Evolutionary conservation across 2,888 invertebrate genomes (phyloP), one percentile per base, ranked within the genome.

Genomic region (Desoria tigrina): DNA sequence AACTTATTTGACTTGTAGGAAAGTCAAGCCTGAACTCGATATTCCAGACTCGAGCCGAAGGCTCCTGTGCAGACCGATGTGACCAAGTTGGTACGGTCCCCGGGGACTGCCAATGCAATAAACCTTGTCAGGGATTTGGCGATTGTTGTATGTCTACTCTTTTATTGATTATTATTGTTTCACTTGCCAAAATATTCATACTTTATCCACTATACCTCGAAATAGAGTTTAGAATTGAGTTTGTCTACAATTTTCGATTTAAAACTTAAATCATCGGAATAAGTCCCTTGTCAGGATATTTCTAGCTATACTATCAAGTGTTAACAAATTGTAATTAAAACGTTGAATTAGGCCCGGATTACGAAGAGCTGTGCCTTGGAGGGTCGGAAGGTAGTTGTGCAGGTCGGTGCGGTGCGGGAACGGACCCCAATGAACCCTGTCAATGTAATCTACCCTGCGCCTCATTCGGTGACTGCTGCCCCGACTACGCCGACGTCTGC

Each of bases 101-200:
- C 0, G 62, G 37, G 2, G 58, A 58, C 37, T 73, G 73, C 28
- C 70, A 73, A 42, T 73, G 73, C 39, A 73, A 73, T 59, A 57
- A 45, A 3, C 63, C 64, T n/a, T 66, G 69, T 50, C n/a, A 45
- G 7, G 45, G 60, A 3, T 70, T 42, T 54, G 57, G 62, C 6
- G 73, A 73, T 27, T 73, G 73, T 57, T 73, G 72, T 62, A 49
- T 68, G 66, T 62, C 28, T 21, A n/a, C n/a, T n/a, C n/a, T n/a
- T n/a, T n/a, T 53, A 26, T 26, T 7, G 11, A 39, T 39, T 39
- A 49, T 23, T 53, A 6, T 26, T 53, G 14, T 53, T n/a, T n/a
- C n/a, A n/a, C n/a, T n/a, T n/a, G n/a, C n/a, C n/a, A n/a, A n/a
- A n/a, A n/a, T n/a, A n/a, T n/a, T n/a, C n/a, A n/a, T n/a, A n/a